Base-by-base conservation (phyloP, 2,797 vertebrate species). In the Loris lydekkerianus region DNA sequence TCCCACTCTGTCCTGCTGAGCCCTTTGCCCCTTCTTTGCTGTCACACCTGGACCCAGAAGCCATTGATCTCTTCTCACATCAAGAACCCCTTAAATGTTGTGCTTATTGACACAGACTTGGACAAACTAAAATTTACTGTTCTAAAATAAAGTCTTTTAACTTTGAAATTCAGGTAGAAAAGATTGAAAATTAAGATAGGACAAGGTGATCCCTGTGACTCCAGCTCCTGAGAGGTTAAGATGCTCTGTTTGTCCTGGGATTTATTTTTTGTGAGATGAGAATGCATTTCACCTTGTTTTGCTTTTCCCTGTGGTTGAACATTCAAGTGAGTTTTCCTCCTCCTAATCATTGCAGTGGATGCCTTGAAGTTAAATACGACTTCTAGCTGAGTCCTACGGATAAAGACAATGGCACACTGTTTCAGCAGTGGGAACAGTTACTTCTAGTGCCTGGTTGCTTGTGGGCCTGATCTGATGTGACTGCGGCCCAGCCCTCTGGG, bases 251-350 rank as follows among this genome's bases (percentile, higher is more conserved):
- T 20, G 5, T 5, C 73, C 14, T 34, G 8, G 40, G 10, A 2
- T 0, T 9, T 2, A 1, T 21, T 23, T 86, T 13, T 29, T 15
- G 37, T 37, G 5, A 0, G 5, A 2, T 0, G 1, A 7, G 29
- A 23, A 5, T 7, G 11, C 53, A 2, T 31, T 4, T 14, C 4
- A n/a, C 13, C 58, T 27, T 3, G 2, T 29, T 40, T 72, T 5
- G 8, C n/a, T 13, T 63, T 5, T 25, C 58, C 40, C 31, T 61
- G 77, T 7, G 21, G 3, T 0, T 2, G 58, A 56, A 21, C 11
- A 2, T 15, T 17, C 5, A 2, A 4, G 89, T 37, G 23, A 17
- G 15, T 21, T 73, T 73, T 13, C 18, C 27, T 8, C 14, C 6
- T 27, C 18, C 15, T 4, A 18, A 7, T 20, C 0, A 3, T 8